Conservation (phyloP, 1,140 invertebrate species). For the Eubasilissa regina region DNA sequence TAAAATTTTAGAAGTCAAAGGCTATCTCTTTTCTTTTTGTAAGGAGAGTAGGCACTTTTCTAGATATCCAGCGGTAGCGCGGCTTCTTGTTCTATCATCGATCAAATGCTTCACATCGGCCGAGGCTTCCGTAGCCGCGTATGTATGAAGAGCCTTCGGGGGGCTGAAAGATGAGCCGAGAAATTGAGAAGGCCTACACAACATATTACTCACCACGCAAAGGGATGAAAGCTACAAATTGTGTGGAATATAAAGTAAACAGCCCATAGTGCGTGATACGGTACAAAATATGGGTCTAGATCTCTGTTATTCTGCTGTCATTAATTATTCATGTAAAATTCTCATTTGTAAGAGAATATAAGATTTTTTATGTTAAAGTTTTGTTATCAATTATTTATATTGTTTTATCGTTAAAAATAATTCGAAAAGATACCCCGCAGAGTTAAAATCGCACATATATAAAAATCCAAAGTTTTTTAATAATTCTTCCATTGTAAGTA, state of each 20-base stretch:
- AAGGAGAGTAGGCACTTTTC: neutral
- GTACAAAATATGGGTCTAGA: neutral
- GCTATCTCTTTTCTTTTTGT: neutral
- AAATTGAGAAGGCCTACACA: conserved; percentile 38
- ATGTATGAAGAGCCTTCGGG: neutral
- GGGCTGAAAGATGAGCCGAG: conserved; percentile 7
- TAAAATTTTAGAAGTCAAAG: neutral
- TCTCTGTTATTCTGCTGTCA: neutral
- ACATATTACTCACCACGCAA: conserved; percentile 18
- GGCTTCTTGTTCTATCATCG: conserved; percentile 13
- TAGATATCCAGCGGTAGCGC: neutral
- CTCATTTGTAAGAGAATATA: too few species aligned
- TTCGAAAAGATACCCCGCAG: too few species aligned
- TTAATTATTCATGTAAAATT: neutral
- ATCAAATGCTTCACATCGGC: neutral
- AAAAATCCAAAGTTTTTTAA: too few species aligned
- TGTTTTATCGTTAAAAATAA: too few species aligned
- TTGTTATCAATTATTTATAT: too few species aligned
- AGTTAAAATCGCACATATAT: too few species aligned
- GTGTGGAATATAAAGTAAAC: conserved; percentile 4
- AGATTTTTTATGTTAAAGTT: too few species aligned
- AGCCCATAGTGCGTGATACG: neutral
- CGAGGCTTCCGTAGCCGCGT: neutral
- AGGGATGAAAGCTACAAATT: conserved; percentile 14
- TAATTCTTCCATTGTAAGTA: too few species aligned